These are phyloP conservation scores for Popillia japonica DNA, from an alignment of 1,140 invertebrate genomes.

Conservation along the genomic window DNA sequence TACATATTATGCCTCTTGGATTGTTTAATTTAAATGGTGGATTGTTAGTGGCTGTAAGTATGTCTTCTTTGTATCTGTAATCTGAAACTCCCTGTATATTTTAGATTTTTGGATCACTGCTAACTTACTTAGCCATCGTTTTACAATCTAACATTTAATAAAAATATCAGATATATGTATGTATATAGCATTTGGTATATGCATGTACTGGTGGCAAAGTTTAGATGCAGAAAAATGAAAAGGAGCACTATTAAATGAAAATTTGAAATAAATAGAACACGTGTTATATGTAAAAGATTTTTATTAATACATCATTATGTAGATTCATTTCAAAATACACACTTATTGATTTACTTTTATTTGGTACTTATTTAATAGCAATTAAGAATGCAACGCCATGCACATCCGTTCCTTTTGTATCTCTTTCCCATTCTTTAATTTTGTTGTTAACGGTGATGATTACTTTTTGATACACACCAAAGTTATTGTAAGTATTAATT, in stretches of 20 bases:
- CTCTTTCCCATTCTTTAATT: neutral
- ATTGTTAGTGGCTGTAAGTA: neutral
- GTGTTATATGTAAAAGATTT: constrained; percentile 16
- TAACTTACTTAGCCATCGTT: constrained; percentile 17
- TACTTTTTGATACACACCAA: neutral
- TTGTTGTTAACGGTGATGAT: neutral
- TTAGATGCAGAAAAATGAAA: neutral
- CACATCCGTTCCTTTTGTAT: neutral
- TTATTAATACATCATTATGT: constrained; percentile 31
- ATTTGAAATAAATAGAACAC: neutral
- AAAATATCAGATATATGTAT: no score
- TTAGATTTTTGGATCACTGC: constrained; percentile 6
- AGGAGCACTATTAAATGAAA: neutral
- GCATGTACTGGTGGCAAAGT: neutral
- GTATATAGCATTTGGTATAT: no score
- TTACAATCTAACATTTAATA: neutral
- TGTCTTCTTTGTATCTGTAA: neutral
- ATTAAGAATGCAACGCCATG: constrained; percentile 19
- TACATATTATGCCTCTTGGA: neutral
- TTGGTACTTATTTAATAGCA: constrained; percentile 10
- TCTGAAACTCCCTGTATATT: neutral
- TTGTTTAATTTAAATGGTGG: neutral
- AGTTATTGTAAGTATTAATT: neutral
- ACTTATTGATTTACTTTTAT: constrained; percentile 10
- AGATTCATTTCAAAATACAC: constrained; percentile 33